Base-by-base conservation (phyloP, 2,888 invertebrate species). In the Pheosia gnoma region DNA sequence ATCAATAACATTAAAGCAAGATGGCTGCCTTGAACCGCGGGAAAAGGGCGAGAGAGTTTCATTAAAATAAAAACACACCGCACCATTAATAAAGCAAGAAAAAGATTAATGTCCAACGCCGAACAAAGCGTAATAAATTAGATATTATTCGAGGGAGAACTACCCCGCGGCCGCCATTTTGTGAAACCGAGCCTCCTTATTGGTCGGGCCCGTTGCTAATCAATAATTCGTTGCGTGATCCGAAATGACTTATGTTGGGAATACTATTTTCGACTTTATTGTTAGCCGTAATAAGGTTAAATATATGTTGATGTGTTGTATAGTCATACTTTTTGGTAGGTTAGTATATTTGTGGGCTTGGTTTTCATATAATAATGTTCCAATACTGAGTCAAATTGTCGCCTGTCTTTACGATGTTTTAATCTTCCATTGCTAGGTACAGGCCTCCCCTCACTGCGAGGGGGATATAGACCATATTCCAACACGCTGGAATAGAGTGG, bases 51-150 rank as follows among this genome's bases (percentile, higher is more conserved):
- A 51, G 61, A 39, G 49, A 68, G 77, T 90, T 91, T 93, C 91
- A 92, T 93, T 93, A 93, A 91, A 93, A 92, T 91, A 91, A 92
- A 92, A 91, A 57, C 57, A 57, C 25, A 10, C 11, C 89, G 81
- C 68, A 87, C 89, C 91, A 92, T 92, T 93, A 92, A 93, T 92
- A 92, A 90, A 84, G 88, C 69, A 80, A 86, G 89, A 87, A 89
- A 89, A 93, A 93, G 93, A 93, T 93, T 92, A 93, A 93, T 93
- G 93, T 91, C 87, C 78, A 81, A 60, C 60, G 70, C 57, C 70
- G 79, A 82, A 93, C 93, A 93, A 93, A 89, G 87, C 85, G 87
- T 93, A 91, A 93, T 93, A 93, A 93, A 93, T 93, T 93, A 91
- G 86, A 84, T 83, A 82, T 85, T 89, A 86, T 87, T 75, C 80